Evolutionary conservation across 2,797 vertebrate genomes (phyloP).

Genomic region (Acrossocheilus wenchowensis): DNA sequence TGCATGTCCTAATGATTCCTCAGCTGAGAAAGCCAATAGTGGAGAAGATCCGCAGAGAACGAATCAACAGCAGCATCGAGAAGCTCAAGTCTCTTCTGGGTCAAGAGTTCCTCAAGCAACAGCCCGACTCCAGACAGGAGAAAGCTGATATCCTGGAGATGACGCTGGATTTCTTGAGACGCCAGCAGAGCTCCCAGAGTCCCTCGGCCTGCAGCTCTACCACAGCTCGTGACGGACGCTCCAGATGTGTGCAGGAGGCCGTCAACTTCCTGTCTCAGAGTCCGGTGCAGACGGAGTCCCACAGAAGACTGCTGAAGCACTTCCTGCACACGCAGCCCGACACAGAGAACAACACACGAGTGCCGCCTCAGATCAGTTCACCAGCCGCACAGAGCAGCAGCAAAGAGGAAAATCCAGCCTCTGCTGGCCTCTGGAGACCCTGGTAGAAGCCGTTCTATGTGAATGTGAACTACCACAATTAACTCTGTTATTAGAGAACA

Average conservation of each 20-base stretch:
- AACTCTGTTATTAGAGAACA: constrained; percentile 44
- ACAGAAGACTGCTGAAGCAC: constrained; percentile 76
- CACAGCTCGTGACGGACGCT: constrained; percentile 65
- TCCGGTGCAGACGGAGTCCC: constrained; percentile 50
- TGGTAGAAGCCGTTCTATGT: constrained; percentile 45
- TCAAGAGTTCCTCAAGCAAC: constrained; percentile 75
- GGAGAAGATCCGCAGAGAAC: constrained; percentile 84
- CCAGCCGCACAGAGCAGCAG: constrained; percentile 64
- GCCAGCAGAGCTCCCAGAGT: constrained; percentile 20
- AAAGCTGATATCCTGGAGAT: constrained; percentile 66
- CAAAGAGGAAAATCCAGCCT: constrained; percentile 69
- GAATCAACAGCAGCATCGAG: constrained; percentile 81
- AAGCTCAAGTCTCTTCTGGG: constrained; percentile 82
- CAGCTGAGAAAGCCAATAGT: constrained; percentile 87
- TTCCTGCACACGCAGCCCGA: constrained; percentile 77
- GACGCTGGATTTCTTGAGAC: constrained; percentile 53
- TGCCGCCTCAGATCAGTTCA: constrained; percentile 65
- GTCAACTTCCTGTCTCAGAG: constrained; percentile 54
- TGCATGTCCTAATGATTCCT: constrained; percentile 47
- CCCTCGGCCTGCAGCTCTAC: constrained; percentile 38
- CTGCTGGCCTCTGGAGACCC: constrained; percentile 81
- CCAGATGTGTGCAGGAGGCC: constrained; percentile 55
- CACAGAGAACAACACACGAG: constrained; percentile 53
- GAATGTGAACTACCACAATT: neutral
- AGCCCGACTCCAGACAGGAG: constrained; percentile 71